Base-by-base conservation (phyloP, 2,113 vertebrate species). In the Sporophila hypoxantha region DNA sequence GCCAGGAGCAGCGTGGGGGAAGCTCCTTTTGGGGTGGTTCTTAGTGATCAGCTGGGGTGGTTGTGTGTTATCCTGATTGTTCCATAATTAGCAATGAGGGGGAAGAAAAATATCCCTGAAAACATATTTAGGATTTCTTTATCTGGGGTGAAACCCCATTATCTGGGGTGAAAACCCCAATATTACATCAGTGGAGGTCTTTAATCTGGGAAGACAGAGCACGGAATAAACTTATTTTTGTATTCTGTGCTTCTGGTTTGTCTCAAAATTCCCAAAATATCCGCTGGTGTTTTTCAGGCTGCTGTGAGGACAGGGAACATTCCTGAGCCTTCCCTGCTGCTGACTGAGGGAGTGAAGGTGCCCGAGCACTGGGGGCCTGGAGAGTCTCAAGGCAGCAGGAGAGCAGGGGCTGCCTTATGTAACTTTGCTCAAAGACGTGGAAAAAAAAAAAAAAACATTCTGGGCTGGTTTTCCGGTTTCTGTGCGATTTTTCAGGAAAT, bases 171-270 rank as follows among this genome's bases (percentile, higher is more conserved):
- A 56, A 42, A 44, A 13, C n/a, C 60, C 29, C 42, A 2, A 0
- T 7, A 3, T n/a, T 8, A 3, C 42, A 2, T 16, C 18, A 12
- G 14, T 3, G 3, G 0, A 14, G 2, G 5, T 8, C 36, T 62
- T 60, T 6, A 8, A 32, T 15, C 56, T 19, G 53, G 14, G 23
- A n/a, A 6, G 44, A 9, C 2, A 27, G 32, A 44, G 53, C 36
- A 5, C 2, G 1, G 3, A 25, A 41, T 3, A 3, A 17, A 18
- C 5, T 1, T 18, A 1, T 37, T 67, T 74, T 56, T 47, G 5
- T 5, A 4, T 10, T 3, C 61, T 1, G 14, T 1, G 21, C 50
- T 61, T 55, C n/a, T 95, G 90, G 5, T 50, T 90, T 53, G 7
- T 71, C 61, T 89, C 87, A 34, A 34, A 66, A 53, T 15, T 23